Percentiles rank a stretch among this genome's conserved stretches.
phyloP scores from a whole-genome alignment of 2,113 vertebrate genomes.

The Colius striatus region DNA sequence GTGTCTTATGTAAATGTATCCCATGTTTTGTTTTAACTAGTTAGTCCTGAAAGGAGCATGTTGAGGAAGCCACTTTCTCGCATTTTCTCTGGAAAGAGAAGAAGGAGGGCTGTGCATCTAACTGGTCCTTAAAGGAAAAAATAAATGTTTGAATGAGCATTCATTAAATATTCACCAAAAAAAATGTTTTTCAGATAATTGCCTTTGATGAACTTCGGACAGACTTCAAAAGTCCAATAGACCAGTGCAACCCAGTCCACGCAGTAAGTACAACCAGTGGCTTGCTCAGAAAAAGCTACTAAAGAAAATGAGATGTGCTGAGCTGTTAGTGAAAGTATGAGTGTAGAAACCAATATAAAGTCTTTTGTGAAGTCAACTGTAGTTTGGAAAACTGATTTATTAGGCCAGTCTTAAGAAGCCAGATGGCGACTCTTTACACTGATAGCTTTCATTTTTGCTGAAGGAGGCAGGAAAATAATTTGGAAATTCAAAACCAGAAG shows the following conservation, averaged over 20 bases:
- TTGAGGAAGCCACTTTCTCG: rapidly evolving
- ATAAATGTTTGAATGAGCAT: background rate
- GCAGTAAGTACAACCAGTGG: slow-evolving; percentile 83
- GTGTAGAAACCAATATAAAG: background rate
- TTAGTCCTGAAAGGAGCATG: background rate
- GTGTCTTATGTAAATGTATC: background rate
- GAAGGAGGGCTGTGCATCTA: background rate
- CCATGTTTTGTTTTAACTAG: background rate
- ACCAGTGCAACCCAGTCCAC: slow-evolving; percentile 95
- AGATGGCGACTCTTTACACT: background rate
- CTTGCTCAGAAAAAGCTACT: background rate
- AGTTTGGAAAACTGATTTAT: background rate
- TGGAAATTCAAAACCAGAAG: background rate
- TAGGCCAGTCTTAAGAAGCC: background rate
- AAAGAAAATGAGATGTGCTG: background rate
- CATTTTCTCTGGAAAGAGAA: background rate
- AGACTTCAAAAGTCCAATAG: slow-evolving; percentile 98
- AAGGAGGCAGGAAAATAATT: background rate
- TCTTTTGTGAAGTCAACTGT: background rate
- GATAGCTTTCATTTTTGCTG: background rate
- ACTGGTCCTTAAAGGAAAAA: background rate
- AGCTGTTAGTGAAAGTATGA: background rate
- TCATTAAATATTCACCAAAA: slow-evolving; percentile 12
- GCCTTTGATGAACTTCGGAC: slow-evolving; percentile 97
- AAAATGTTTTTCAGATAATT: slow-evolving; percentile 88